Percentiles rank a stretch among this genome's conserved stretches.
phyloP scores from a whole-genome alignment of 2,113 vertebrate species.

The Sporophila hypoxantha region DNA sequence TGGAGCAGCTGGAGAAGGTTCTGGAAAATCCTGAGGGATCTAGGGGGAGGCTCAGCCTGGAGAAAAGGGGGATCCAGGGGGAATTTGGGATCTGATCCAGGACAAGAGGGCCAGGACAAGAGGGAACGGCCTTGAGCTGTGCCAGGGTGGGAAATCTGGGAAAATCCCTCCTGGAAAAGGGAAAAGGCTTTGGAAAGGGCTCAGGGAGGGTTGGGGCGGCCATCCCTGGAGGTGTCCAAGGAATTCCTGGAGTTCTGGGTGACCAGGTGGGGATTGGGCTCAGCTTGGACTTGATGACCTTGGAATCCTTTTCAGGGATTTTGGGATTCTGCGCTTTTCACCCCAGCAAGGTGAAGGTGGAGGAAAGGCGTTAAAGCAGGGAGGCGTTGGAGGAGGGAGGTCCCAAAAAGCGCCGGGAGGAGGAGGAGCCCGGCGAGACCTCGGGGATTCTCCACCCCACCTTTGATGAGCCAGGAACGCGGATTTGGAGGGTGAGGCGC shows the following conservation, averaged over 20 bases:
- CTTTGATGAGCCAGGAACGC: neutral
- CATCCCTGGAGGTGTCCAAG: neutral
- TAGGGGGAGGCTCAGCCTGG: neutral
- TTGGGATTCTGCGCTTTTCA: neutral
- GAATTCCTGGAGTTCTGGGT: neutral
- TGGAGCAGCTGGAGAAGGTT: neutral
- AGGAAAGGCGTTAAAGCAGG: neutral
- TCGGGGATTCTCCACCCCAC: neutral
- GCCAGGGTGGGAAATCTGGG: neutral
- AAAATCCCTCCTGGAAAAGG: neutral
- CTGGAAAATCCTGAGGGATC: neutral
- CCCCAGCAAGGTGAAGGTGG: neutral
- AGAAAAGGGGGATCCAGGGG: neutral
- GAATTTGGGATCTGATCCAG: neutral
- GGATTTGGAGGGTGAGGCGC: neutral
- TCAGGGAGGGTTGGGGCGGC: neutral
- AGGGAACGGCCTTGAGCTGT: neutral
- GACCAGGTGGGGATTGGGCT: too few relatives aligned
- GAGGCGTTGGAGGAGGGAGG: neutral
- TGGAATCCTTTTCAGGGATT: neutral
- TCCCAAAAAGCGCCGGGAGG: neutral
- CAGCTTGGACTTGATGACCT: fast-evolving
- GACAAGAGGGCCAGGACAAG: neutral
- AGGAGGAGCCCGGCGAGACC: neutral
- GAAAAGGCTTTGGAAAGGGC: neutral